Conservation (phyloP, 2,888 invertebrate genomes). For the Crocallis elinguaria region DNA sequence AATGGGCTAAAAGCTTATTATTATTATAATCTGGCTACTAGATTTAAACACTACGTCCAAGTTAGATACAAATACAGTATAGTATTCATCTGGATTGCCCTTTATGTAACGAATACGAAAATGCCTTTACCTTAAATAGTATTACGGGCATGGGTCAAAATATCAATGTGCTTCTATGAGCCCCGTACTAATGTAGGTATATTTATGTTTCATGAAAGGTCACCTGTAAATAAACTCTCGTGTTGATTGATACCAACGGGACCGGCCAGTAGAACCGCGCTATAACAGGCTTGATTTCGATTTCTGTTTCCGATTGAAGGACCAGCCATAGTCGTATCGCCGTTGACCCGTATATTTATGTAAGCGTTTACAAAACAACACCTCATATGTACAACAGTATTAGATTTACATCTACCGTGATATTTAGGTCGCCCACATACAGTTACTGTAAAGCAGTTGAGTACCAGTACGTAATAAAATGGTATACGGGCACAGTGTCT, state of each 20-base stretch:
- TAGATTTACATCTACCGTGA: neutral
- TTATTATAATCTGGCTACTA: too few species aligned
- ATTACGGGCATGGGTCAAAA: slow-evolving; percentile 1
- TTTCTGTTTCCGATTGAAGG: slow-evolving; percentile 25
- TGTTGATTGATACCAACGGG: slow-evolving; percentile 30
- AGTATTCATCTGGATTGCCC: too few species aligned
- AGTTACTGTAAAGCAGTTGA: too few species aligned
- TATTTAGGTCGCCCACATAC: too few species aligned
- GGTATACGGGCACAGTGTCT: too few species aligned
- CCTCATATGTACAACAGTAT: neutral
- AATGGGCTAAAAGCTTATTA: neutral
- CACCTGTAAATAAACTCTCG: slow-evolving; percentile 30
- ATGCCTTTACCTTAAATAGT: neutral
- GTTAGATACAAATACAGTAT: too few species aligned
- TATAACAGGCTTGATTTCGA: slow-evolving; percentile 28
- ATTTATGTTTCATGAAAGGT: slow-evolving; percentile 30
- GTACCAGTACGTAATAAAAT: too few species aligned
- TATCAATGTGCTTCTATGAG: slow-evolving; percentile 5
- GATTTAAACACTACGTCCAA: too few species aligned
- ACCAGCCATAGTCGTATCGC: slow-evolving; percentile 4
- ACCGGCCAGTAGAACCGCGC: slow-evolving; percentile 8
- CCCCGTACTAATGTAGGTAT: slow-evolving; percentile 6
- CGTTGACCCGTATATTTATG: slow-evolving; percentile 7
- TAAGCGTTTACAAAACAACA: neutral
- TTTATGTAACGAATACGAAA: too few species aligned